phyloP scores from a whole-genome alignment of 1,140 invertebrate genomes.

The Lysiphlebus fabarum region DNA sequence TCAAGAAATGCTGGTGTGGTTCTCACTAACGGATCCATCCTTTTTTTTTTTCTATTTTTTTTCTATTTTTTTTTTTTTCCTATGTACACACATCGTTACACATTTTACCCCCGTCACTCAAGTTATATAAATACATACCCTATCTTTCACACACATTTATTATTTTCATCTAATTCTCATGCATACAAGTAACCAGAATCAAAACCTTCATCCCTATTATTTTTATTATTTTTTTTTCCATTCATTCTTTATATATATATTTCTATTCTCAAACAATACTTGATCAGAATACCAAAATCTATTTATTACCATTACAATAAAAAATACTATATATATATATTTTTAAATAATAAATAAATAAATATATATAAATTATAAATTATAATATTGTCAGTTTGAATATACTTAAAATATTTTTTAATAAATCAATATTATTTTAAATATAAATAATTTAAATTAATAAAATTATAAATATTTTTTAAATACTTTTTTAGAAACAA shows the following conservation, averaged over 20 bases:
- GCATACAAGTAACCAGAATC: constrained; percentile 3
- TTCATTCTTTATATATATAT: constrained; percentile 12
- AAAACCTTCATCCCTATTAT: too few species aligned
- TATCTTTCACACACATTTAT: constrained; percentile 6
- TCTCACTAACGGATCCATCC: constrained; percentile 33
- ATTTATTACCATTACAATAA: constrained; percentile 23
- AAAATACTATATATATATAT: neutral
- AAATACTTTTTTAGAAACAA: too few species aligned
- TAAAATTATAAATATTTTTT: too few species aligned
- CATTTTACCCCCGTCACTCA: constrained; percentile 1
- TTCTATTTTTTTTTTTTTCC: constrained; percentile 13
- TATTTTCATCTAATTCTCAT: constrained; percentile 11
- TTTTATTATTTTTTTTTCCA: too few species aligned
- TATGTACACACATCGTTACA: constrained; percentile 23
- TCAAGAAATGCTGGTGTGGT: constrained; percentile 27
- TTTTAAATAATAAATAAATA: too few species aligned
- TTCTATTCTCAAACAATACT: constrained; percentile 18
- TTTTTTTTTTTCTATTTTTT: too few species aligned
- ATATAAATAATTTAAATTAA: too few species aligned
- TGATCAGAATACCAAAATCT: constrained; percentile 20
- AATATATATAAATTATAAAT: too few species aligned
- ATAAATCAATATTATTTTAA: too few species aligned
- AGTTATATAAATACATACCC: too few species aligned
- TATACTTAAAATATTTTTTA: too few species aligned
- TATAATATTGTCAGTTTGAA: too few species aligned